A percentile compares a stretch with the other conserved stretches of the same genome.
Conservation (phyloP, 2,797 vertebrate genomes). For the Sebastes hubbsi region DNA sequence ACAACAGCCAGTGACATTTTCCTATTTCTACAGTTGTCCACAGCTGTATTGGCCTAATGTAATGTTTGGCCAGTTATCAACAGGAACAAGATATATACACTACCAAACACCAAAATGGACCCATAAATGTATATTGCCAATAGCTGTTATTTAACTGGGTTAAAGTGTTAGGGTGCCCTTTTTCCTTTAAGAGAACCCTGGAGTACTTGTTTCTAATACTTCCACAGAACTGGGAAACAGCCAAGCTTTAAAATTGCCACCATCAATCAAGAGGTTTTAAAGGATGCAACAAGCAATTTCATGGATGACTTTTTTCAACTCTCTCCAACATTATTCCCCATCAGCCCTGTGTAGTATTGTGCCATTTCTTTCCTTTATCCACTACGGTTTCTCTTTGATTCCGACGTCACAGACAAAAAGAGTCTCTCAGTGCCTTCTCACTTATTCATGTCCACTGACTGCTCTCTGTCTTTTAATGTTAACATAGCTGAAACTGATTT, state of each 20-base stretch:
- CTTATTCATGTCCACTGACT: constrained; percentile 53
- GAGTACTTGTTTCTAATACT: constrained; percentile 64
- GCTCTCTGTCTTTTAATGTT: constrained; percentile 43
- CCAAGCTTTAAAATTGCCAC: constrained; percentile 80
- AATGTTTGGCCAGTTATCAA: constrained; percentile 9
- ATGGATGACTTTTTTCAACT: constrained; percentile 71
- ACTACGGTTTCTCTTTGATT: constrained; percentile 40
- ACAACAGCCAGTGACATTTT: neutral
- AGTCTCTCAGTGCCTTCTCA: constrained; percentile 24
- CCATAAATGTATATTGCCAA: constrained; percentile 37
- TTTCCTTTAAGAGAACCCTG: constrained; percentile 44
- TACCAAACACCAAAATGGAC: constrained; percentile 16
- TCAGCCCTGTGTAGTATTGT: constrained; percentile 54
- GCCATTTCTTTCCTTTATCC: constrained; percentile 10
- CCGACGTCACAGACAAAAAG: constrained; percentile 26
- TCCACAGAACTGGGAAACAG: constrained; percentile 66
- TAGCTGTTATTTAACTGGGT: constrained; percentile 50
- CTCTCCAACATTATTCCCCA: constrained; percentile 69
- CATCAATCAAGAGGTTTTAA: constrained; percentile 79
- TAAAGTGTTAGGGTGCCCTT: constrained; percentile 47
- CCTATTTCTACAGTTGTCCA: neutral
- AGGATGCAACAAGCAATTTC: constrained; percentile 76
- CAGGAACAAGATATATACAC: constrained; percentile 14
- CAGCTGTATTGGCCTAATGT: neutral
- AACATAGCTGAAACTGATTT: constrained; percentile 45